phyloP scores from a whole-genome alignment of 1,140 invertebrate genomes.

The Mactra quadrangularis region DNA sequence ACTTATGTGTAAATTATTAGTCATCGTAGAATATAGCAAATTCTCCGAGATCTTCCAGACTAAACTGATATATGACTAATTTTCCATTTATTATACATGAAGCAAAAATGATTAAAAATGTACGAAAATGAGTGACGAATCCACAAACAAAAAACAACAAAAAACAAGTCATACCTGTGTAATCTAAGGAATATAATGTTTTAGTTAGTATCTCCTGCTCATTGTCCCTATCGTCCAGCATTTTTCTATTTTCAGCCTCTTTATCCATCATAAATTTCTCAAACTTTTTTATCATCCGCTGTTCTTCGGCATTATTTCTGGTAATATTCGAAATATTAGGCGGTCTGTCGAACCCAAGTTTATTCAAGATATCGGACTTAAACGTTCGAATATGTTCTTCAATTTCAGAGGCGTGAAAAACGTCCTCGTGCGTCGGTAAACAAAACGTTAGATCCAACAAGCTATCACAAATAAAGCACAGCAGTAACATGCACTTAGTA shows the following conservation, averaged over 20 bases:
- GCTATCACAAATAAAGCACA: slow-evolving; percentile 12
- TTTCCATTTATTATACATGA: no score
- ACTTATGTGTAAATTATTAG: no score
- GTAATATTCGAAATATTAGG: slow-evolving; percentile 44
- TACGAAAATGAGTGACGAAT: neutral
- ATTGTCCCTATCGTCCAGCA: slow-evolving; percentile 22
- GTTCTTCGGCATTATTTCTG: slow-evolving; percentile 43
- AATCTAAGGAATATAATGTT: slow-evolving; percentile 35
- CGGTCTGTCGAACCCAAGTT: slow-evolving; percentile 28
- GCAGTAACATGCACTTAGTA: slow-evolving; percentile 12
- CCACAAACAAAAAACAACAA: neutral
- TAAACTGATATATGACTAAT: no score
- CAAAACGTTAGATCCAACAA: slow-evolving; percentile 25
- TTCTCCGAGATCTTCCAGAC: no score
- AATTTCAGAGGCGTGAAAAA: slow-evolving; percentile 2
- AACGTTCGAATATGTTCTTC: slow-evolving; percentile 55
- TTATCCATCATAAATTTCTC: slow-evolving; percentile 49
- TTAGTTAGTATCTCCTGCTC: slow-evolving; percentile 19
- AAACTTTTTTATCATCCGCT: slow-evolving; percentile 51
- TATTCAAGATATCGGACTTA: slow-evolving; percentile 44
- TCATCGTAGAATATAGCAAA: no score
- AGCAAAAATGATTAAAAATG: neutral
- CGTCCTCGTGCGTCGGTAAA: slow-evolving; percentile 23
- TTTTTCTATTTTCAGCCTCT: slow-evolving; percentile 18
- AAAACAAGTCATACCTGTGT: slow-evolving; percentile 48